phyloP scores from a whole-genome alignment of 2,888 invertebrate genomes.

The Oscheius myriophilus region DNA sequence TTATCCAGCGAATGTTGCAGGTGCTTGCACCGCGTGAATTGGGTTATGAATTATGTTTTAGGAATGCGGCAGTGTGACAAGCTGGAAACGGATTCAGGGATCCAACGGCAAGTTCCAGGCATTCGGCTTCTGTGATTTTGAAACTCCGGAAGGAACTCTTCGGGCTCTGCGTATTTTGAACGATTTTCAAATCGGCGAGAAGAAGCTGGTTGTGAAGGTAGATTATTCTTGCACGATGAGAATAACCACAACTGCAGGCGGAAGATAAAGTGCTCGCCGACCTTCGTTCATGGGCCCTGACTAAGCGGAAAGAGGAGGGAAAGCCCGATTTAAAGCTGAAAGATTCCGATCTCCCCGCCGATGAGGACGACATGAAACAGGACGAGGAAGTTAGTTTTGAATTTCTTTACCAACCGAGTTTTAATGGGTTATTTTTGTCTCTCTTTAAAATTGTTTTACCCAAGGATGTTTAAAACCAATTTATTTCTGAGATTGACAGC shows the following conservation, averaged over 20 bases:
- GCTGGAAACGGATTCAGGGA: slow-evolving; percentile 94
- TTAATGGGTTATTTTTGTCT: too few relatives aligned
- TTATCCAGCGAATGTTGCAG: slow-evolving; percentile 88
- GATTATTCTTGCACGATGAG: too few relatives aligned
- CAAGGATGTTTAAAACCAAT: too few relatives aligned
- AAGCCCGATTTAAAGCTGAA: slow-evolving; percentile 42
- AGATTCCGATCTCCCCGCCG: slow-evolving; percentile 57
- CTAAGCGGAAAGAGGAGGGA: slow-evolving; percentile 36
- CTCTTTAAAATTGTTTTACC: too few relatives aligned
- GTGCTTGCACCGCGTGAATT: slow-evolving; percentile 59
- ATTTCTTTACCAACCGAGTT: too few relatives aligned
- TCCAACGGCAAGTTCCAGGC: slow-evolving; percentile 79
- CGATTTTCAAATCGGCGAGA: slow-evolving; percentile 90
- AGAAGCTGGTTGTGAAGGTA: slow-evolving; percentile 84
- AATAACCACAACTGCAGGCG: slow-evolving; percentile 38
- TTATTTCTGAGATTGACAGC: too few relatives aligned
- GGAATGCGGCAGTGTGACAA: slow-evolving; percentile 91
- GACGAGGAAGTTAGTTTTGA: slow-evolving; percentile 48
- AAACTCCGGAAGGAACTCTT: slow-evolving; percentile 91
- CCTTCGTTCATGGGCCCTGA: slow-evolving; percentile 39
- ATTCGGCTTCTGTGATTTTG: slow-evolving; percentile 97
- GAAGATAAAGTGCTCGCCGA: slow-evolving; percentile 55
- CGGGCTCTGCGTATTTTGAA: slow-evolving; percentile 89
- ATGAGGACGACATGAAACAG: slow-evolving; percentile 58
- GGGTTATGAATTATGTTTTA: slow-evolving; percentile 64